phyloP scores from a whole-genome alignment of 1,140 invertebrate species.

The Ostrea edulis region DNA sequence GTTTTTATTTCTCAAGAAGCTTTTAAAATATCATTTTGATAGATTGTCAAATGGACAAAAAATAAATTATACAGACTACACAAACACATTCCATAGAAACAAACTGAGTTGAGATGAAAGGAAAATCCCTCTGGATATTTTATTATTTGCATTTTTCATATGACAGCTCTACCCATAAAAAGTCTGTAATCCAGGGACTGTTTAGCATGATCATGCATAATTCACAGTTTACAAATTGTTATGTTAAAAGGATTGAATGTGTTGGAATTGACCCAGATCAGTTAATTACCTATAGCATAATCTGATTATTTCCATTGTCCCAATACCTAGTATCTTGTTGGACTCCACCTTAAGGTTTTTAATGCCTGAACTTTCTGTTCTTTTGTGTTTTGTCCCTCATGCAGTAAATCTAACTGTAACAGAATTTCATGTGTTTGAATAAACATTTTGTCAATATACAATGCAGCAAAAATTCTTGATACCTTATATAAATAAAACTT shows the following conservation, averaged over 20 bases:
- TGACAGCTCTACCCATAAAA: background rate
- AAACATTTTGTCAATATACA: background rate
- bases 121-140: background rate
- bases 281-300: slow-evolving; percentile 13
- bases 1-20: no score
- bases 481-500: slow-evolving; percentile 8
- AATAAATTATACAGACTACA: background rate
- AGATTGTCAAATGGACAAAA: no score
- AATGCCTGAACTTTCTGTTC: background rate
- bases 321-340: background rate
- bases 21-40: no score
- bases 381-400: background rate
- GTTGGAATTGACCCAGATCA: background rate
- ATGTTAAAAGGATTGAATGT: background rate
- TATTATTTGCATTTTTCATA: background rate
- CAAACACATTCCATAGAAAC: background rate
- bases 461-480: background rate
- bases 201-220: background rate
- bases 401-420: background rate
- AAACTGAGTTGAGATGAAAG: background rate
- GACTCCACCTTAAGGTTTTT: background rate
- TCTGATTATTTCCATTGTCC: background rate
- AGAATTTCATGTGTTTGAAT: background rate
- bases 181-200: background rate
- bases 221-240: background rate